Conservation (phyloP, 2,888 invertebrate species). For the Darwinula stevensoni region DNA sequence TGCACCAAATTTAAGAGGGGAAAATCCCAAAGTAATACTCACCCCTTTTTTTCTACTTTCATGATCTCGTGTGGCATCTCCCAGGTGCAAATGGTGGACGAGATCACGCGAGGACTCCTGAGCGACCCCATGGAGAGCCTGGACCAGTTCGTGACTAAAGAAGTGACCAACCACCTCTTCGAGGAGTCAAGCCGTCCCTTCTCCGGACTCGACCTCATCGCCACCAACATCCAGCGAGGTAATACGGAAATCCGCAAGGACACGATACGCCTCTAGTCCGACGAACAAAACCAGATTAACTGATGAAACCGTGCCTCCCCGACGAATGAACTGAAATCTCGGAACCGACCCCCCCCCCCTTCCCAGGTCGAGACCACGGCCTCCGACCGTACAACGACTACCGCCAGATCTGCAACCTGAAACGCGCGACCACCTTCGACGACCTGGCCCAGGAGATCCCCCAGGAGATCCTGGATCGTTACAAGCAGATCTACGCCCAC, state of each 20-base stretch:
- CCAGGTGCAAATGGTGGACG: constrained; percentile 37
- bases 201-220: constrained; percentile 72
- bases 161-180: constrained; percentile 79
- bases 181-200: constrained; percentile 64
- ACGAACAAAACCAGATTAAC: too few relatives aligned
- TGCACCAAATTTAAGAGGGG: too few relatives aligned
- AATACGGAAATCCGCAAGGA: too few relatives aligned
- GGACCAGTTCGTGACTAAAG: constrained; percentile 75
- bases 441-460: constrained; percentile 46
- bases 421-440: constrained; percentile 50
- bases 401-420: constrained; percentile 60
- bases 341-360: constrained; percentile 1
- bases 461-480: constrained; percentile 14
- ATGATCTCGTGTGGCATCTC: too few relatives aligned
- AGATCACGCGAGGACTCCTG: constrained; percentile 49
- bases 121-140: constrained; percentile 75
- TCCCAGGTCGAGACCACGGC: constrained; percentile 46
- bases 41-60: too few relatives aligned
- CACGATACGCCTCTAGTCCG: too few relatives aligned
- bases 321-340: too few relatives aligned
- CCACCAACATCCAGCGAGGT: constrained; percentile 55
- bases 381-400: constrained; percentile 68
- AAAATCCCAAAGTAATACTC: too few relatives aligned
- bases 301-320: too few relatives aligned
- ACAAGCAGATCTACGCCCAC: constrained; percentile 16